Evolutionary conservation across 2,113 vertebrate genomes (phyloP), one percentile per base, ranked within the genome.

Genomic region (Pagrus major): DNA sequence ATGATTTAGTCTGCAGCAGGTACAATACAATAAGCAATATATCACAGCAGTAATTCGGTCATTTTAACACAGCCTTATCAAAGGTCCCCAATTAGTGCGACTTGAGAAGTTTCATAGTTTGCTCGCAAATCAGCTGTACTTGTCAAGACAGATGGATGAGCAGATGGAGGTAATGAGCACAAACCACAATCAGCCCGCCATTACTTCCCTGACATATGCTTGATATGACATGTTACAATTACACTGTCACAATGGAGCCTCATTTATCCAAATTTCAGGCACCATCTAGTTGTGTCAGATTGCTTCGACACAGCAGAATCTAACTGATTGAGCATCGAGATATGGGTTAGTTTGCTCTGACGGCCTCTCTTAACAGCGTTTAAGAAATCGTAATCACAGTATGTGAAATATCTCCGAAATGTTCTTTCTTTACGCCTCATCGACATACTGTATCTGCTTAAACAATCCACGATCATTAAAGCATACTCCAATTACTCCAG

Each of bases 131-230:
- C 67, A 84, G 75, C 69, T 83, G 71, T 70, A 65, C 81, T 77
- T 81, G 76, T 90, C 51, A 73, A 61, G 81, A 80, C 89, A 91
- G 87, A 90, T 89, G 91, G 89, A 86, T 64, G 75, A 90, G 73
- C 90, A 93, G 89, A 93, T 91, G 91, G 91, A 80, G 63, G 83
- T 86, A 89, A 83, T 80, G 86, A 92, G 77, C 81, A 88, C 84
- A 88, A 84, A 87, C 86, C 75, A 86, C 84, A 88, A 77, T 90
- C 85, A 91, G 82, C 44, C 83, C 80, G 61, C 78, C 61, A 85
- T 87, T 90, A 79, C 85, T 88, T 92, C 25, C 55, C 64, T 75
- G 86, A 85, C 91, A 91, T 92, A 88, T 90, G 91, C 80, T 88
- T 91, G 80, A 87, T 86, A 82, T 84, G 80, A 89, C 83, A 83